These are phyloP conservation scores for Drosophila nigrodunni DNA, from an alignment of 1,140 invertebrate species.

Conservation along the genomic window DNA sequence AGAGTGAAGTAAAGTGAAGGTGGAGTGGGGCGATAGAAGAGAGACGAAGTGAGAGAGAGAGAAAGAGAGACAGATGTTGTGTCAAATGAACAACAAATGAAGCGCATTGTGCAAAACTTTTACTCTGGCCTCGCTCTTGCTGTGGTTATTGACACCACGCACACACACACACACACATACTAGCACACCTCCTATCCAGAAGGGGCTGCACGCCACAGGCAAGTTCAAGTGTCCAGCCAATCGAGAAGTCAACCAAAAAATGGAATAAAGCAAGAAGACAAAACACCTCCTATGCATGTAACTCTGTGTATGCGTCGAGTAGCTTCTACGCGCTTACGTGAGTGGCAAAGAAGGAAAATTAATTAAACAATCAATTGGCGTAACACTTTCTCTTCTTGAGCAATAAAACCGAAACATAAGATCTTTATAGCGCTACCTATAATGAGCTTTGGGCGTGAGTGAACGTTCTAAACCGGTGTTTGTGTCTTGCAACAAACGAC, in stretches of 20 bases:
- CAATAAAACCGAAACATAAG: constrained; percentile 66
- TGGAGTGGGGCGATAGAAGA: neutral
- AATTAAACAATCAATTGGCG: constrained; percentile 83
- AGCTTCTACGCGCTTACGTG: constrained; percentile 35
- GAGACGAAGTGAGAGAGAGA: constrained; percentile 38
- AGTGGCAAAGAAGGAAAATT: constrained; percentile 66
- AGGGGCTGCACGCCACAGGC: too few relatives aligned
- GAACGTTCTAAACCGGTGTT: constrained; percentile 71
- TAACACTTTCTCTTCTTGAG: constrained; percentile 83
- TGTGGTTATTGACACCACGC: constrained; percentile 50
- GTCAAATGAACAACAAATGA: constrained; percentile 74
- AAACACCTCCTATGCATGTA: neutral
- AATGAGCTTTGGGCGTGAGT: constrained; percentile 65
- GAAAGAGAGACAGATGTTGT: constrained; percentile 56
- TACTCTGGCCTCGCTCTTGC: constrained; percentile 58
- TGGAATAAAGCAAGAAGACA: too few relatives aligned
- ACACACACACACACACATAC: constrained; percentile 3
- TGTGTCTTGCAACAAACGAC: constrained; percentile 21
- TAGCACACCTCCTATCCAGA: too few relatives aligned
- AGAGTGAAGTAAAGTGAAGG: neutral
- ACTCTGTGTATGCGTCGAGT: constrained; percentile 26
- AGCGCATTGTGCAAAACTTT: constrained; percentile 80
- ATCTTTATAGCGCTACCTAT: constrained; percentile 57
- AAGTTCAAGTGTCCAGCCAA: too few relatives aligned
- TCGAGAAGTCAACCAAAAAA: too few relatives aligned